Conservation (phyloP, 2,888 invertebrate species). For the Drosophila mimetica region DNA sequence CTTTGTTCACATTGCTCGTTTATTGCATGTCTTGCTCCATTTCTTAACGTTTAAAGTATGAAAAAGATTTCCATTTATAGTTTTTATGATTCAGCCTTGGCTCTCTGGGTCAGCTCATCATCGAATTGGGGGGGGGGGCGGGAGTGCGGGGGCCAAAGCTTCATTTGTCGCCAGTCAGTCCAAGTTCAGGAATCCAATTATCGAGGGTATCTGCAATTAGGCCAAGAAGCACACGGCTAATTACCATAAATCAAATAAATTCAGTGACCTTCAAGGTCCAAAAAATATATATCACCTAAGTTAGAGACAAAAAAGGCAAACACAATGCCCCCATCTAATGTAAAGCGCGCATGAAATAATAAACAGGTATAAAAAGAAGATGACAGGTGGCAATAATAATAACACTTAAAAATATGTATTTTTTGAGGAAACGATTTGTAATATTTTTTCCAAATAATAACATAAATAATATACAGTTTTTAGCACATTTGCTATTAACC, state of each 20-base stretch:
- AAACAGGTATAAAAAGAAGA: neutral
- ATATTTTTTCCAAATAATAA: too few relatives aligned
- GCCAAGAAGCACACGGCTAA: conserved; percentile 40
- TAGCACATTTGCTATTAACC: neutral
- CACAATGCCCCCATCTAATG: conserved; percentile 4
- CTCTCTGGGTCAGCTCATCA: conserved; percentile 26
- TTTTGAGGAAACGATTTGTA: too few relatives aligned
- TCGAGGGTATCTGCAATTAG: conserved; percentile 80
- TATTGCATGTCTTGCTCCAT: conserved; percentile 7
- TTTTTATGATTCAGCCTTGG: conserved; percentile 39
- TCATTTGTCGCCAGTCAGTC: conserved; percentile 64
- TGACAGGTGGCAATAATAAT: neutral
- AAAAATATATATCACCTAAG: conserved; percentile 24
- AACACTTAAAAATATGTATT: neutral
- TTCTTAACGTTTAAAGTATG: neutral
- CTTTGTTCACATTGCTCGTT: conserved; percentile 7
- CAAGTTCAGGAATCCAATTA: conserved; percentile 81
- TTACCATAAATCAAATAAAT: conserved; percentile 66
- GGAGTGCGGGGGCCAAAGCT: neutral
- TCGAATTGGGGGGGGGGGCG: neutral
- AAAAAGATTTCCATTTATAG: conserved; percentile 8
- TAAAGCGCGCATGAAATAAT: conserved; percentile 3
- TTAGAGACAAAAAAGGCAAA: conserved; percentile 6
- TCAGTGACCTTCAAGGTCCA: conserved; percentile 43
- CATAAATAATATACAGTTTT: too few relatives aligned